Conservation (phyloP, 2,888 invertebrate species). For the Poecilus cupreus region DNA sequence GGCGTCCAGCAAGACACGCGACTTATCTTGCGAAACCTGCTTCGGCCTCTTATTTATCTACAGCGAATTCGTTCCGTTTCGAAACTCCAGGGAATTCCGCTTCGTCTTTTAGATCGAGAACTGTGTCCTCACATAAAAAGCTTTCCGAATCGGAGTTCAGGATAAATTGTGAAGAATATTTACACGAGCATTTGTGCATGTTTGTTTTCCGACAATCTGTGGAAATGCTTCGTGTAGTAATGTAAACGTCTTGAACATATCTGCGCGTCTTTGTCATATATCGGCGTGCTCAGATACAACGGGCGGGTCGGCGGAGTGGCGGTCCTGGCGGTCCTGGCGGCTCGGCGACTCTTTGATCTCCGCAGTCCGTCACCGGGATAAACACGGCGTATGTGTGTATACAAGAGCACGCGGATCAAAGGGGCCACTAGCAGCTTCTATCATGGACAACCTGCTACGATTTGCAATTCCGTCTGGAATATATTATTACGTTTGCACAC, state of each 20-base stretch:
- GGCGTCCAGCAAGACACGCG: constrained; percentile 60
- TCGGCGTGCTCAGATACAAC: constrained; percentile 41
- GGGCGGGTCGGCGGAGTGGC: neutral
- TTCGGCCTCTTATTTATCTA: constrained; percentile 62
- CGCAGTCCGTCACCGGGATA: constrained; percentile 37
- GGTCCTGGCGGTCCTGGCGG: constrained; percentile 3
- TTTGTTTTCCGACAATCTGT: constrained; percentile 70
- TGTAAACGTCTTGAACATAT: constrained; percentile 66
- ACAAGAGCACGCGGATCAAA: constrained; percentile 29
- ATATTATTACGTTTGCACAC: constrained; percentile 1
- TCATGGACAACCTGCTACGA: neutral
- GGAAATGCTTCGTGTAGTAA: constrained; percentile 68
- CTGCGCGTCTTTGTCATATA: constrained; percentile 47
- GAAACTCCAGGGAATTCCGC: constrained; percentile 34
- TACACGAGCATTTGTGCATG: constrained; percentile 64
- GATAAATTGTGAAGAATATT: constrained; percentile 63
- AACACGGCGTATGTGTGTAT: constrained; percentile 31
- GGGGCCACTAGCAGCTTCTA: neutral
- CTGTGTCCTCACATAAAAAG: constrained; percentile 61
- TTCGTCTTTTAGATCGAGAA: neutral
- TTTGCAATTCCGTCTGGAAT: constrained; percentile 19
- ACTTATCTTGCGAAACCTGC: constrained; percentile 61
- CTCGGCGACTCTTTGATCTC: constrained; percentile 47
- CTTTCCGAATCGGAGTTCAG: constrained; percentile 58
- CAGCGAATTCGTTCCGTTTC: constrained; percentile 41